Evolutionary conservation across 2,888 invertebrate species (phyloP).

Genomic region (Drosophila yooni): DNA sequence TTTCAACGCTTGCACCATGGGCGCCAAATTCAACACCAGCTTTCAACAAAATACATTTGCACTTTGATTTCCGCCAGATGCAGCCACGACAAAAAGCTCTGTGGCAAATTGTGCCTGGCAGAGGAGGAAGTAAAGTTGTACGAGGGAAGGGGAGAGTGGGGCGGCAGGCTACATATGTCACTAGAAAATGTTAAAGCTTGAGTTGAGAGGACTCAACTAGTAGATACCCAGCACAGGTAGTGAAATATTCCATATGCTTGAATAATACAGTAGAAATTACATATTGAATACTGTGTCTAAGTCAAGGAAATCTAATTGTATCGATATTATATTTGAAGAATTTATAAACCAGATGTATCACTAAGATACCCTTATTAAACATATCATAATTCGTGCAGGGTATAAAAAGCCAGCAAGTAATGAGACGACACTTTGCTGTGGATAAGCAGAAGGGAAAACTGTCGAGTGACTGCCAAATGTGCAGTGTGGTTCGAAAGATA

Average conservation of each 20-base stretch:
- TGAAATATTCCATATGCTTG: background rate
- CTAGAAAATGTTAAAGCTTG: background rate
- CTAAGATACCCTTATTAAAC: background rate
- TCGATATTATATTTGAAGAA: background rate
- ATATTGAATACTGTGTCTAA: background rate
- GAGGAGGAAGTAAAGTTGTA: background rate
- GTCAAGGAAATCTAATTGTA: background rate
- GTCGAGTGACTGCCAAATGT: conserved; percentile 45
- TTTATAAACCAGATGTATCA: background rate
- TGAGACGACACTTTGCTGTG: conserved; percentile 14
- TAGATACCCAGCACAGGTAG: background rate
- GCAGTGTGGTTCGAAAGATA: conserved; percentile 36
- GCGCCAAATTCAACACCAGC: conserved; percentile 55
- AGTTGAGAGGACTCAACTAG: background rate
- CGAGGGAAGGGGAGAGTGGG: background rate
- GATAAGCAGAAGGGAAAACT: background rate
- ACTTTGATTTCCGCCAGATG: conserved; percentile 70
- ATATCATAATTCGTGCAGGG: background rate
- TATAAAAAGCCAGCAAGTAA: conserved; percentile 33
- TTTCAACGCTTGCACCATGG: conserved; percentile 61
- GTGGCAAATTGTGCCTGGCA: conserved; percentile 5
- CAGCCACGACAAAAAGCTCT: conserved; percentile 17
- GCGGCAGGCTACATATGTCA: background rate
- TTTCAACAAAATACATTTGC: conserved; percentile 75
- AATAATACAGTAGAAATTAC: background rate